Percentiles rank a stretch among this genome's conserved stretches.
phyloP scores from a whole-genome alignment of 2,797 vertebrate species.

The Poeciliopsis paucimaculata region DNA sequence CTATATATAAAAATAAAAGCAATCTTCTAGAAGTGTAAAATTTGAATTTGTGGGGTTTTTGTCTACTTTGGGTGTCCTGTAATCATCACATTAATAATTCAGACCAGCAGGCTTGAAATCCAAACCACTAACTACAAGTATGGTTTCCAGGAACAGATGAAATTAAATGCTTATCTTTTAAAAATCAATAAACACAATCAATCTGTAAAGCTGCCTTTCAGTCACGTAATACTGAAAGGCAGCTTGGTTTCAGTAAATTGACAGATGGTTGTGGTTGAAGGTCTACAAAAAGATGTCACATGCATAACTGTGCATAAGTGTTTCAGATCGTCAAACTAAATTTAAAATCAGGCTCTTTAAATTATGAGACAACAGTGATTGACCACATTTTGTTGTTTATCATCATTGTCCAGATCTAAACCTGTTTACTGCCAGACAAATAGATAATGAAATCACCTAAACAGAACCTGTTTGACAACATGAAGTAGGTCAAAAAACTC shows the following conservation, averaged over 20 bases:
- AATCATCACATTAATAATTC: conserved; percentile 48
- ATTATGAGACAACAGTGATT: neutral
- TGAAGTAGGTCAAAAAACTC: neutral
- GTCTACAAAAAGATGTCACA: neutral
- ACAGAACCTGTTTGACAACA: neutral
- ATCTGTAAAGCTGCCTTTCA: conserved; percentile 45
- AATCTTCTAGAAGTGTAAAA: neutral
- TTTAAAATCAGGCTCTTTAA: neutral
- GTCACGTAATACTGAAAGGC: conserved; percentile 30
- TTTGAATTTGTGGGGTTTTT: neutral
- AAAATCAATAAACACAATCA: conserved; percentile 64
- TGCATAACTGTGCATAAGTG: neutral
- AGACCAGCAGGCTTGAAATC: conserved; percentile 48
- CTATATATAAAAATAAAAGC: neutral
- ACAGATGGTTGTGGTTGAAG: conserved; percentile 2
- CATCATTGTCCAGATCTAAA: neutral
- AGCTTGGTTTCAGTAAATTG: conserved; percentile 22
- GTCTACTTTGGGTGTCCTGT: neutral
- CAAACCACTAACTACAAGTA: conserved; percentile 50
- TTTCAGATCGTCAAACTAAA: neutral
- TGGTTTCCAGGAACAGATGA: conserved; percentile 55
- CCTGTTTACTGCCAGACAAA: neutral
- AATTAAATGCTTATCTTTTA: conserved; percentile 61
- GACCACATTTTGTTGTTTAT: neutral
- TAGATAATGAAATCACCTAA: neutral